Conservation (phyloP, 2,888 invertebrate species). For the Chouioia cunea region DNA sequence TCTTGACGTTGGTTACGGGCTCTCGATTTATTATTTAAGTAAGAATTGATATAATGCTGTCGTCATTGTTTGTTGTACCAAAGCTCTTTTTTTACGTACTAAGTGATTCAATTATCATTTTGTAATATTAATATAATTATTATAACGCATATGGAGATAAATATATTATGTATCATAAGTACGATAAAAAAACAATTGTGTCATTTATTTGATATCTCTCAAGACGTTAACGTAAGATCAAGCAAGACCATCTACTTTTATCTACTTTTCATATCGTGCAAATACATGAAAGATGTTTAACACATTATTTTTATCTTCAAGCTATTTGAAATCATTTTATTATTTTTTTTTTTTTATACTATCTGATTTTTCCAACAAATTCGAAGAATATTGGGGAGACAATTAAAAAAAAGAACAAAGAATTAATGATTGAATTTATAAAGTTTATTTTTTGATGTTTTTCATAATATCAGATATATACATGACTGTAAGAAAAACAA, state of each 20-base stretch:
- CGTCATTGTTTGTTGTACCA: constrained; percentile 67
- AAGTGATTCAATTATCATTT: constrained; percentile 67
- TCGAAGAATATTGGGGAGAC: neutral
- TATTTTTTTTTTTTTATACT: no score
- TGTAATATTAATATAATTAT: constrained; percentile 66
- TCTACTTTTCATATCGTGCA: neutral
- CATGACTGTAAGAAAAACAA: constrained; percentile 45
- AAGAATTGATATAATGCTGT: constrained; percentile 56
- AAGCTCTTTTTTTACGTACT: constrained; percentile 65
- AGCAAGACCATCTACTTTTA: neutral
- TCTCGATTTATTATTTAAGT: constrained; percentile 32
- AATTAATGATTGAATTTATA: constrained; percentile 42
- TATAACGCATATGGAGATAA: constrained; percentile 62
- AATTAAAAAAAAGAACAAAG: neutral
- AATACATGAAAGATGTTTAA: neutral
- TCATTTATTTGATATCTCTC: constrained; percentile 17
- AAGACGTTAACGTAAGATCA: no score
- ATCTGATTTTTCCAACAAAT: no score
- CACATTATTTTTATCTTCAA: no score
- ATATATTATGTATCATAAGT: constrained; percentile 63
- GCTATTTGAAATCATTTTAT: no score
- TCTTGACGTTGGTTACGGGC: constrained; percentile 46
- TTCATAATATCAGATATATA: constrained; percentile 42
- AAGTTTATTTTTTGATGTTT: constrained; percentile 45
- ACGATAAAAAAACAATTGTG: constrained; percentile 20